Conservation (phyloP, 2,888 invertebrate species). For the Alloplasta piceator region DNA sequence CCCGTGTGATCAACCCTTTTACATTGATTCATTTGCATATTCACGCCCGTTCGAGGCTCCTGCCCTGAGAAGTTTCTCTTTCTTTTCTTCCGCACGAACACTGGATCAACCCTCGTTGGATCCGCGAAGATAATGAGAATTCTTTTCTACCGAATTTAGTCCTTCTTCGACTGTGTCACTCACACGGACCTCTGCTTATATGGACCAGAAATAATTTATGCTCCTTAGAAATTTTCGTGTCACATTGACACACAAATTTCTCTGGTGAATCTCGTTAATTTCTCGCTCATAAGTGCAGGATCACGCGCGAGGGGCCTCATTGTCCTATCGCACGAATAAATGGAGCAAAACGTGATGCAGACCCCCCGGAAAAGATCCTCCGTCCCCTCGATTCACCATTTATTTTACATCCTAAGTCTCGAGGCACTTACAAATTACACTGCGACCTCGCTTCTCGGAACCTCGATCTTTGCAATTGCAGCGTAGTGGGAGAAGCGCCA, state of each 20-base stretch:
- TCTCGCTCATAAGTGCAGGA: constrained; percentile 72
- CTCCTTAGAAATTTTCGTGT: constrained; percentile 7
- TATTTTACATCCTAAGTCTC: not conserved
- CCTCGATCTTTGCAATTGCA: too few relatives aligned
- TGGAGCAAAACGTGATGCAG: constrained; percentile 58
- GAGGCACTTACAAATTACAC: not conserved
- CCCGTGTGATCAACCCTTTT: constrained; percentile 35
- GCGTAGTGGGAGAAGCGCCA: too few relatives aligned
- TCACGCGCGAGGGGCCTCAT: constrained; percentile 73
- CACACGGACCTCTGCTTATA: constrained; percentile 46
- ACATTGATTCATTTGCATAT: constrained; percentile 75
- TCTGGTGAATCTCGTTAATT: constrained; percentile 74
- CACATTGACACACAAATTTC: constrained; percentile 64
- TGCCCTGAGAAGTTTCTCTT: constrained; percentile 62
- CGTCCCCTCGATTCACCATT: not conserved
- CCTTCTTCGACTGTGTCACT: constrained; percentile 33
- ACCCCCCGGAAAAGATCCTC: constrained; percentile 53
- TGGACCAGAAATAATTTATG: constrained; percentile 31
- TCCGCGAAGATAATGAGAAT: too few relatives aligned
- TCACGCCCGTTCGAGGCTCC: constrained; percentile 69
- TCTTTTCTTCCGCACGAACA: constrained; percentile 25
- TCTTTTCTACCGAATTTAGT: not conserved
- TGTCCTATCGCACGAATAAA: constrained; percentile 54
- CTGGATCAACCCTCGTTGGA: not conserved
- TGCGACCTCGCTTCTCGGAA: too few relatives aligned